These are phyloP conservation scores for Syngnathus acus DNA, from an alignment of 2,797 vertebrate species.

Conservation along the genomic window DNA sequence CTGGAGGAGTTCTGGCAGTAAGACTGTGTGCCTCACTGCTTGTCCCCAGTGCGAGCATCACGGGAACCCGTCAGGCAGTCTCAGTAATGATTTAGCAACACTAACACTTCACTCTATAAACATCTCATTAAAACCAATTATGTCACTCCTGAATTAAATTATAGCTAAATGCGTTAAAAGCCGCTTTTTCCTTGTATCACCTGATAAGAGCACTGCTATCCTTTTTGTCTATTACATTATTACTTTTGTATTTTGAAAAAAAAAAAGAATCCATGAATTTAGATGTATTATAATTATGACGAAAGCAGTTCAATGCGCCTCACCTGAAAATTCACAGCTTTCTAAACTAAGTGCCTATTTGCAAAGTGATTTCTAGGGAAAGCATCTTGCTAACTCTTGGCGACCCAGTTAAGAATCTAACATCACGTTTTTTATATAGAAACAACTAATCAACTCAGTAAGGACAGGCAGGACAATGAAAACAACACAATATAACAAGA, in stretches of 20 bases:
- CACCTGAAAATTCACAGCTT: background rate
- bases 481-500: no score
- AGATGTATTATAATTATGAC: no score
- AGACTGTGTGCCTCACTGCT: slow-evolving; percentile 33
- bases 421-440: no score
- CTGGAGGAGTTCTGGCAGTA: slow-evolving; percentile 46
- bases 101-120: slow-evolving; percentile 67
- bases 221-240: slow-evolving; percentile 60
- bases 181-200: slow-evolving; percentile 66
- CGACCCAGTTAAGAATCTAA: no score
- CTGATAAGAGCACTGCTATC: slow-evolving; percentile 78
- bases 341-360: background rate
- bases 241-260: background rate
- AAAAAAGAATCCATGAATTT: no score
- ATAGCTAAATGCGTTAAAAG: slow-evolving; percentile 78
- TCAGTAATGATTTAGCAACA: slow-evolving; percentile 67
- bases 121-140: slow-evolving; percentile 80
- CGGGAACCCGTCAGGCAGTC: slow-evolving; percentile 49
- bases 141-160: slow-evolving; percentile 78
- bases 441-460: no score
- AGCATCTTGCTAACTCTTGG: background rate
- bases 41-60: slow-evolving; percentile 39
- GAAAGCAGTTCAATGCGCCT: no score
- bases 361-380: background rate
- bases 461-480: no score